Percentiles rank a stretch among this genome's conserved stretches.
These are phyloP conservation scores for Drosophila trapezifrons DNA, from an alignment of 1,140 invertebrate species.

Conservation along the genomic window DNA sequence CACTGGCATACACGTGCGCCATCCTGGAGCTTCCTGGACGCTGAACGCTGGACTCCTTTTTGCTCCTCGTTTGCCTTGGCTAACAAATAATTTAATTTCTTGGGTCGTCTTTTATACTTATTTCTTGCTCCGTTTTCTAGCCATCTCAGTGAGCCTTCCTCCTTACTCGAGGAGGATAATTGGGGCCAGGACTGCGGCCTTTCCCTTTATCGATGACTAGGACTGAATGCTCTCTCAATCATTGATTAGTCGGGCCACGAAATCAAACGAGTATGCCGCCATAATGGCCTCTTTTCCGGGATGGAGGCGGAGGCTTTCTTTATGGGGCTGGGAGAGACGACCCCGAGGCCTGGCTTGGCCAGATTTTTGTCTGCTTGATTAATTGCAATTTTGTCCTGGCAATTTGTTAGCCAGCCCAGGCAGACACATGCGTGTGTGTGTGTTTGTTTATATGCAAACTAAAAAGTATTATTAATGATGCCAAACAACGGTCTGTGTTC, in stretches of 20 bases:
- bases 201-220: slow-evolving; percentile 31
- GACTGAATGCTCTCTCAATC: slow-evolving; percentile 23
- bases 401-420: slow-evolving; percentile 49
- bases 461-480: slow-evolving; percentile 79
- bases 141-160: not conserved
- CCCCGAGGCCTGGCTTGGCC: slow-evolving; percentile 14
- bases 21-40: slow-evolving; percentile 10
- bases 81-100: slow-evolving; percentile 80
- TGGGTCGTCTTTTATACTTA: slow-evolving; percentile 50
- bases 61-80: slow-evolving; percentile 34
- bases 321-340: not conserved
- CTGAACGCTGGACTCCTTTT: slow-evolving; percentile 4
- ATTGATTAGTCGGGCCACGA: slow-evolving; percentile 43
- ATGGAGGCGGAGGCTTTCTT: not conserved
- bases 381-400: slow-evolving; percentile 63
- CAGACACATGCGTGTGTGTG: slow-evolving; percentile 4
- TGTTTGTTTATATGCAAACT: slow-evolving; percentile 46
- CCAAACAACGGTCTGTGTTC: slow-evolving; percentile 27
- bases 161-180: slow-evolving; percentile 13
- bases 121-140: slow-evolving; percentile 13
- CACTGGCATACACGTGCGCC: slow-evolving; percentile 2
- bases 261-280: slow-evolving; percentile 30
- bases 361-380: slow-evolving; percentile 79
- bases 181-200: slow-evolving; percentile 12
- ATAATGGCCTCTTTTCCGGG: slow-evolving; percentile 23